These are phyloP conservation scores for Parazoanthus darwini DNA, from an alignment of 92 coral and sea anemone genomes.

Conservation along the genomic window DNA sequence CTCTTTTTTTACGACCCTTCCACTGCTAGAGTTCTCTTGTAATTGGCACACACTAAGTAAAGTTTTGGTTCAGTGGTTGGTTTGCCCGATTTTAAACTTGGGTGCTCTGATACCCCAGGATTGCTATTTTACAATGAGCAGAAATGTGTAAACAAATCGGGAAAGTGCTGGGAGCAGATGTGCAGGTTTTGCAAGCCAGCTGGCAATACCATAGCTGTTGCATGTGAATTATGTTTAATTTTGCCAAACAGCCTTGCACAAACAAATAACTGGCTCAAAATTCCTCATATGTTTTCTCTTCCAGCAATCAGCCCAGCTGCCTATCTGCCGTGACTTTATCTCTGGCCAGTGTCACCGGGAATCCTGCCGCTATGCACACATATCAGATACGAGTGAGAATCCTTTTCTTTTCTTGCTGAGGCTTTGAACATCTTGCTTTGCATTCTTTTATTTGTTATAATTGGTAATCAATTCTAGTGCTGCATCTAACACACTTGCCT, in stretches of 20 bases:
- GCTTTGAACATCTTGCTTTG: conserved; percentile 38
- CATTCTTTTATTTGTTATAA: conserved; percentile 14
- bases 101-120: too few relatives aligned
- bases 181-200: too few relatives aligned
- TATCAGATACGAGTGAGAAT: conserved; percentile 96
- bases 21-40: too few relatives aligned
- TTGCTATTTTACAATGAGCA: too few relatives aligned
- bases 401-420: conserved; percentile 46
- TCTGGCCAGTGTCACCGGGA: conserved; percentile 99
- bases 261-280: conserved; percentile 39
- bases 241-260: conserved; percentile 13
- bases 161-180: too few relatives aligned
- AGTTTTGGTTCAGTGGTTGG: too few relatives aligned
- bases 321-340: conserved; percentile 97
- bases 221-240: neutral
- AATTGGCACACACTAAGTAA: too few relatives aligned
- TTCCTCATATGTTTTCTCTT: conserved; percentile 74
- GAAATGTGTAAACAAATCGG: too few relatives aligned
- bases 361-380: conserved; percentile 99
- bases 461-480: neutral
- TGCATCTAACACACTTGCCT: conserved; percentile 36
- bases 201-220: neutral
- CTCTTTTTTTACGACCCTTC: too few relatives aligned
- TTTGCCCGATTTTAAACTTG: too few relatives aligned
- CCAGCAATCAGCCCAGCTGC: conserved; percentile 94